phyloP scores from a whole-genome alignment of 2,797 vertebrate species.

The Acanthurus tractus region DNA sequence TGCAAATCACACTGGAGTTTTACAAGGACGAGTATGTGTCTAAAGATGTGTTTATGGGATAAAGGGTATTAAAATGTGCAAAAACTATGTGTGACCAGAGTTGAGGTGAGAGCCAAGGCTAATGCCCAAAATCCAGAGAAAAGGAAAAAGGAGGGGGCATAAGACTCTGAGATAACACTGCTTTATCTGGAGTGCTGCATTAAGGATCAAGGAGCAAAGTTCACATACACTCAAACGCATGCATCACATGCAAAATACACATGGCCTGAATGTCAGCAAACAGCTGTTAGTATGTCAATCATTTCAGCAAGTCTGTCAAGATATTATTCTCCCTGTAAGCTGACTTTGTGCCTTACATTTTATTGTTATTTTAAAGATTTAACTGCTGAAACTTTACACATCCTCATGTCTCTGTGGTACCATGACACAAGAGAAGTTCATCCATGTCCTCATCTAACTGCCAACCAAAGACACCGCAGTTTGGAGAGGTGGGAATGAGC shows the following conservation, averaged over 20 bases:
- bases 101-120: slow-evolving; percentile 37
- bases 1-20: not conserved
- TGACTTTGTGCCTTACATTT: slow-evolving; percentile 27
- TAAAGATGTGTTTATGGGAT: slow-evolving; percentile 5
- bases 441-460: slow-evolving; percentile 30
- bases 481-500: slow-evolving; percentile 12
- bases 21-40: not conserved
- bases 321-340: slow-evolving; percentile 24
- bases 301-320: slow-evolving; percentile 27
- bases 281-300: slow-evolving; percentile 38
- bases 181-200: slow-evolving; percentile 20
- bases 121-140: slow-evolving; percentile 26
- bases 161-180: slow-evolving; percentile 20
- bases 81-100: slow-evolving; percentile 10
- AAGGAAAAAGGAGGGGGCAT: slow-evolving; percentile 37
- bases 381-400: slow-evolving; percentile 43
- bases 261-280: slow-evolving; percentile 3
- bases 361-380: slow-evolving; percentile 47
- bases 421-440: slow-evolving; percentile 27
- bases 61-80: slow-evolving; percentile 7
- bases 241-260: not conserved
- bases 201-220: slow-evolving; percentile 36
- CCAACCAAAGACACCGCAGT: not conserved
- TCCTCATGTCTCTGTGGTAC: slow-evolving; percentile 33
- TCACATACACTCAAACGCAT: slow-evolving; percentile 16